Base-by-base conservation (phyloP, 2,113 vertebrate genomes). In the Clupea harengus region DNA sequence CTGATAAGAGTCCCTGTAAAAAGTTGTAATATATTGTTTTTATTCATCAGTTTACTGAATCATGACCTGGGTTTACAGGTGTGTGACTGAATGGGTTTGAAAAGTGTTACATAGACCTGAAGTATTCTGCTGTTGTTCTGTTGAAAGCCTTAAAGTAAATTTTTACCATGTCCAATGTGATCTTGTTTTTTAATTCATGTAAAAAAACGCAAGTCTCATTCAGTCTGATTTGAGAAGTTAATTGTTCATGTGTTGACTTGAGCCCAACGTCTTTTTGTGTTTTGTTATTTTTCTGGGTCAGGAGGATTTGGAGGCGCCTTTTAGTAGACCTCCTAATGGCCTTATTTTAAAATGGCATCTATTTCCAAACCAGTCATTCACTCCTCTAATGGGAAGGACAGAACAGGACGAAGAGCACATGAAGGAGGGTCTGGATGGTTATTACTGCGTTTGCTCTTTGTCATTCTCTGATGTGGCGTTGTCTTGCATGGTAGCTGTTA, bases 91-190 rank as follows among this genome's bases (percentile, higher is more conserved):
- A 81, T 75, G 46, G 2, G 6, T 78, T 86, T 44, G 44, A 57
- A 85, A 86, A 67, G 44, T 60, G 8, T 47, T 47, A 44, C 75
- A n/a, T 72, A 72, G 64, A 32, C 64, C 54, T 49, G 10, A 28
- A 45, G 49, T 57, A 46, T 87, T 87, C 32, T 85, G 87, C 54
- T 82, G 81, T 54, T 60, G 49, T 87, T 86, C 32, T 78, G 44
- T 88, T 82, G 32, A 25, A 88, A 67, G 87, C 83, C 85, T 91
- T 90, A 83, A 85, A 87, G 82, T 82, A 67, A 57, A 84, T 89
- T 85, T 82, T 50, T 72, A 72, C 64, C 64, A 72, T 28, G 25
- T 72, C 64, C 64, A 32, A 32, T 72, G 25, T 72, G 6, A 72
- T 72, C 64, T 28, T 72, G 64, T 72, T 72, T 72, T 72, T 72